A percentile compares a stretch with the other conserved stretches of the same genome.
phyloP scores from a whole-genome alignment of 2,113 vertebrate genomes.

The Nannobrachium achirus region DNA sequence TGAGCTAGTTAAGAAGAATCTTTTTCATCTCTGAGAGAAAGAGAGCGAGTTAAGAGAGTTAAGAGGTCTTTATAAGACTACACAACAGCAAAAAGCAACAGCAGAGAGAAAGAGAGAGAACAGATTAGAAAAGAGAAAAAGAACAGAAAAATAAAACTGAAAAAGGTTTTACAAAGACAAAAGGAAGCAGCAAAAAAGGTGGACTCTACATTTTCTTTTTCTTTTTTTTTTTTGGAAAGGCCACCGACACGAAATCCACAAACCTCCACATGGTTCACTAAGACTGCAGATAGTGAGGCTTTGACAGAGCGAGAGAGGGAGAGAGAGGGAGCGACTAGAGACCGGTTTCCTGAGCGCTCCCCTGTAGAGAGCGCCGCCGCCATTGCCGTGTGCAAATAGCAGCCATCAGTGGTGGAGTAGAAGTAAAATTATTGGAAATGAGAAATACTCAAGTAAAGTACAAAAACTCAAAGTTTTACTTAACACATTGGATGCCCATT shows the following conservation, averaged over 20 bases:
- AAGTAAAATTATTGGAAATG: too few relatives aligned
- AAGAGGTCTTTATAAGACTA: slow-evolving; percentile 87
- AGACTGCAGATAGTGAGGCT: slow-evolving; percentile 91
- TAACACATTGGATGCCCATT: too few relatives aligned
- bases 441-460: too few relatives aligned
- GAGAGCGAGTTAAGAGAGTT: slow-evolving; percentile 78
- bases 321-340: slow-evolving; percentile 77
- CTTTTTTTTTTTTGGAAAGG: slow-evolving; percentile 83
- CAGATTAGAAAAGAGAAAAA: slow-evolving; percentile 85
- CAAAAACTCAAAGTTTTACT: too few relatives aligned
- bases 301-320: slow-evolving; percentile 68
- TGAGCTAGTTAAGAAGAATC: slow-evolving; percentile 99
- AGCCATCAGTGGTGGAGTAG: too few relatives aligned
- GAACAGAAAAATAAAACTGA: slow-evolving; percentile 73
- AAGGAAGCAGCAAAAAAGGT: slow-evolving; percentile 95
- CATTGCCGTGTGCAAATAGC: too few relatives aligned
- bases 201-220: slow-evolving; percentile 85
- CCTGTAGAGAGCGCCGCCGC: too few relatives aligned
- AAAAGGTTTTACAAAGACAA: slow-evolving; percentile 87
- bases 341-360: too few relatives aligned
- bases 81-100: slow-evolving; percentile 99
- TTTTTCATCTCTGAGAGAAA: slow-evolving; percentile 95
- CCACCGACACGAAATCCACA: slow-evolving; percentile 98
- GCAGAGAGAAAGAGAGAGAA: slow-evolving; percentile 85
- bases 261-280: slow-evolving; percentile 99